Base-by-base conservation (phyloP, 1,140 invertebrate genomes). In the Linepithema humile region DNA sequence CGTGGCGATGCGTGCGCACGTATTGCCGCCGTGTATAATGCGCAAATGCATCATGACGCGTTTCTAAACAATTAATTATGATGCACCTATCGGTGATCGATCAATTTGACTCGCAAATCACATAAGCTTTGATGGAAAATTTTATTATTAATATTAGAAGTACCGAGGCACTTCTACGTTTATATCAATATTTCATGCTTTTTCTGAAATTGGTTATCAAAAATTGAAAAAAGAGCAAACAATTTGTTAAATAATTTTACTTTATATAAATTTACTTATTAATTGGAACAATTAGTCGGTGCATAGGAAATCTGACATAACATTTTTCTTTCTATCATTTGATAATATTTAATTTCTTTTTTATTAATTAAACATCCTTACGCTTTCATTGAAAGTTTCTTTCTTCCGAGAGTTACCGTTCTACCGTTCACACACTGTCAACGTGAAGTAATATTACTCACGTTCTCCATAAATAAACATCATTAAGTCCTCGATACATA, bases 61-160 rank as follows among this genome's bases (percentile, higher is more conserved):
- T 69, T n/a, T n/a, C 62, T 55, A 69, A 78, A 78, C 35, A 69
- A 70, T 69, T 70, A 80, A 70, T 80, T 70, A 69, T 69, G 38
- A 55, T 69, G 62, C 75, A 69, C 45, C 74, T 65, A 38, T 78
- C 26, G 7, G 7, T 40, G 45, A 55, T 69, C 35, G 35, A 70
- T 80, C 64, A 69, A 45, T 43, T 80, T 32, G 23, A 57, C 38
- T 53, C 35, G n/a, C 15, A 35, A 48, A 48, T 75, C 29, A 45
- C n/a, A 9, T 20, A 75, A 62, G n/a, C 40, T 75, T 50, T 1
- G 29, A 43, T 65, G 10, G 38, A 32, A 59, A 48, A 64, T 43
- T 62, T 75, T 17, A 17, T 32, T 17, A 20, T 64, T 64, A 64
- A 20, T 48, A 23, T 59, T 26, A 32, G 57, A 77, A 50, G 0